Evolutionary conservation across 2,113 vertebrate genomes (phyloP).

Genomic region (Petrocephalus zakoni): DNA sequence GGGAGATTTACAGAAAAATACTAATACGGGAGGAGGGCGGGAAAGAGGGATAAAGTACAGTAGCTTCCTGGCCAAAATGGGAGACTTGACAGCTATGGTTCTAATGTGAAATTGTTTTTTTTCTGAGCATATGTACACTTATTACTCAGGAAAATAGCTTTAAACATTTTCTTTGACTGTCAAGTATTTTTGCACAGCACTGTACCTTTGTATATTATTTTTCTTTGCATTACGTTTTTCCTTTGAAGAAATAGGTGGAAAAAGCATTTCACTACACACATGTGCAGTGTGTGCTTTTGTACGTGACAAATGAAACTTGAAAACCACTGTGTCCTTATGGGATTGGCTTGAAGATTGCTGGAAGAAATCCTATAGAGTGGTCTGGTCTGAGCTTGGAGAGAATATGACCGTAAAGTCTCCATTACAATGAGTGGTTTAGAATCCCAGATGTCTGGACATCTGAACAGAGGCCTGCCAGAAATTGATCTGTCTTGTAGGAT

Average conservation of each 20-base stretch:
- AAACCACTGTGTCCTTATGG: background rate
- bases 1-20: too few relatives aligned
- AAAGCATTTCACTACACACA: background rate
- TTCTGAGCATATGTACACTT: background rate
- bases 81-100: too few relatives aligned
- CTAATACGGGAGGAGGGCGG: too few relatives aligned
- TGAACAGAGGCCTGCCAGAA: background rate
- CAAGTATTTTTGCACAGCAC: background rate
- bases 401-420: background rate
- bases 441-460: background rate
- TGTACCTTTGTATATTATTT: background rate
- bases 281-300: background rate
- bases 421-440: slow-evolving; percentile 3
- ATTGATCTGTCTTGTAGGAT: background rate
- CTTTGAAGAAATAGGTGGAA: background rate
- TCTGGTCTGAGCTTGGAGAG: background rate
- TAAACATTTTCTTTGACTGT: background rate
- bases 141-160: background rate
- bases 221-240: background rate
- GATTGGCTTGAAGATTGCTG: background rate
- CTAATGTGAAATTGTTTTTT: background rate
- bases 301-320: background rate
- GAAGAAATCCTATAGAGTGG: background rate
- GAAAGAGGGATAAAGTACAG: too few relatives aligned
- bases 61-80: too few relatives aligned